phyloP scores from a whole-genome alignment of 1,140 invertebrate species.

The Drosophila arizonae region DNA sequence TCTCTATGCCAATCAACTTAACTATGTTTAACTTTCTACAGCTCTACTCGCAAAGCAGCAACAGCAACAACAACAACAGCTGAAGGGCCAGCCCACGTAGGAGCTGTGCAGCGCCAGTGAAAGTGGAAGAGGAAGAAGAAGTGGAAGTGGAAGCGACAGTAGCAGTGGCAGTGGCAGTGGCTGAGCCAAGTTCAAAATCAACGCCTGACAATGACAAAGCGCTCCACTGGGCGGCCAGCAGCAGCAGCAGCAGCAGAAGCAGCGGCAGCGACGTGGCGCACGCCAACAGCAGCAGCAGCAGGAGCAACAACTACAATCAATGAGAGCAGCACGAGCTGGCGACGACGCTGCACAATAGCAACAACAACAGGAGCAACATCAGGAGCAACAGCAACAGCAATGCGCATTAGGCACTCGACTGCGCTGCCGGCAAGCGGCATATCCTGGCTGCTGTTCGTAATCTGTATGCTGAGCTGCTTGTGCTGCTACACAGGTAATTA shows the following conservation, averaged over 20 bases:
- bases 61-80: slow-evolving; percentile 17
- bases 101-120: slow-evolving; percentile 9
- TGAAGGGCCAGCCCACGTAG: slow-evolving; percentile 24
- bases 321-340: slow-evolving; percentile 10
- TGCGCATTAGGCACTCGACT: slow-evolving; percentile 34
- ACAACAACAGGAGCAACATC: slow-evolving; percentile 12
- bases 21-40: slow-evolving; percentile 47
- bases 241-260: slow-evolving; percentile 12
- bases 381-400: not conserved
- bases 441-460: slow-evolving; percentile 58
- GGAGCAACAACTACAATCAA: slow-evolving; percentile 14
- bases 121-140: not conserved
- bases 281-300: slow-evolving; percentile 9
- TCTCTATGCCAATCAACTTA: slow-evolving; percentile 43
- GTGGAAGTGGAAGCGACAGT: not conserved
- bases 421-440: slow-evolving; percentile 53
- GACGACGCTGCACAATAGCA: slow-evolving; percentile 1
- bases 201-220: slow-evolving; percentile 74
- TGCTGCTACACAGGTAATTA: slow-evolving; percentile 73
- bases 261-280: slow-evolving; percentile 43
- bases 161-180: slow-evolving; percentile 5
- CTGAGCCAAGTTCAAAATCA: slow-evolving; percentile 73
- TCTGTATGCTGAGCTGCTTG: slow-evolving; percentile 68
- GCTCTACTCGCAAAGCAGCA: slow-evolving; percentile 26
- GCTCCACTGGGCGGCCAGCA: slow-evolving; percentile 39